Conservation (phyloP, 2,797 vertebrate species). For the Cirrhinus mrigala region DNA sequence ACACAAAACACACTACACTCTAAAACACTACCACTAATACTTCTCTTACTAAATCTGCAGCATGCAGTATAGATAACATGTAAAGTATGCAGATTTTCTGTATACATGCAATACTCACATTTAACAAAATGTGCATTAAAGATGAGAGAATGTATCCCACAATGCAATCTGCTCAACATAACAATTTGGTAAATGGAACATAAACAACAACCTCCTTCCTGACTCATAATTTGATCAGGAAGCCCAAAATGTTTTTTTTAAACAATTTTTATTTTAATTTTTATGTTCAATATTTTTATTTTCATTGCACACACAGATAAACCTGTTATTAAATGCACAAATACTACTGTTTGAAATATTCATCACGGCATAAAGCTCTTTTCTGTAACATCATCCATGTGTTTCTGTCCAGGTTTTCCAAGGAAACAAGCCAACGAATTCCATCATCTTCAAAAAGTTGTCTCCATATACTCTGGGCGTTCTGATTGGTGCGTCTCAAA, state of each 20-base stretch:
- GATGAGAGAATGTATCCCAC: not conserved
- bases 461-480: slow-evolving; percentile 91
- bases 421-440: slow-evolving; percentile 96
- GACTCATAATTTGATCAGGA: too few species aligned
- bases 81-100: not conserved
- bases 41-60: not conserved
- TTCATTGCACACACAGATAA: not conserved
- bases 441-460: slow-evolving; percentile 94
- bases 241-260: too few species aligned
- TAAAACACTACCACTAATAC: not conserved
- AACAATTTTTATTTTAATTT: too few species aligned
- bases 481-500: slow-evolving; percentile 85
- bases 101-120: not conserved
- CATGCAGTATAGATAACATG: not conserved
- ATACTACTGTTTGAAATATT: not conserved
- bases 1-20: not conserved
- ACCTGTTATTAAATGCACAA: not conserved
- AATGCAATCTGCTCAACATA: not conserved
- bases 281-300: not conserved
- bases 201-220: too few species aligned
- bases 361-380: not conserved
- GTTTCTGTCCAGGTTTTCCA: slow-evolving; percentile 88
- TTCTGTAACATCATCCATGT: not conserved
- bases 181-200: too few species aligned
- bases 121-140: not conserved